A percentile compares a stretch with the other conserved stretches of the same genome.
Conservation (phyloP, 2,797 vertebrate genomes). For the Hydrocynus forskahlii region DNA sequence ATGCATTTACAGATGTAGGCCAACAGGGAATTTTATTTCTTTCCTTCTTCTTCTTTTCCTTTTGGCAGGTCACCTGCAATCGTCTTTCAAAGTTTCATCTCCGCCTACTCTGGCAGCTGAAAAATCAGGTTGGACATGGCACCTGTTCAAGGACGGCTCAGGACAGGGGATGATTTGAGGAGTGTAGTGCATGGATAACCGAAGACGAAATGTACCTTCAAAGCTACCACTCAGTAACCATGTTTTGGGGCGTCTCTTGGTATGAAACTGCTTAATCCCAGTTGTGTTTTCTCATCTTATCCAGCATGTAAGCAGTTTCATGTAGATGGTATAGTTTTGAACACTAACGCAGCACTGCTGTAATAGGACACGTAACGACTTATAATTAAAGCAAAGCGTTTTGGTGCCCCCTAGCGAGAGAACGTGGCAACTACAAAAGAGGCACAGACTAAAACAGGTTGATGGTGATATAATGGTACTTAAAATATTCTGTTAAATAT, state of each 20-base stretch:
- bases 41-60: neutral
- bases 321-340: neutral
- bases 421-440: conserved; percentile 13
- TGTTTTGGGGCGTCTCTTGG: neutral
- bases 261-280: neutral
- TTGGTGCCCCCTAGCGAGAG: conserved; percentile 29
- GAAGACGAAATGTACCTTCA: neutral
- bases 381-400: conserved; percentile 22
- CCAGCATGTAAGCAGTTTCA: neutral
- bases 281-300: neutral
- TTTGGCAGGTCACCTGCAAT: conserved; percentile 35
- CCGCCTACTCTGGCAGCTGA: conserved; percentile 20
- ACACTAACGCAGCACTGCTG: neutral
- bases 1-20: conserved; percentile 37
- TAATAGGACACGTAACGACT: neutral
- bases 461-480: neutral
- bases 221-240: neutral
- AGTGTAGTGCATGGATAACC: neutral
- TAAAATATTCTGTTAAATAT: too few species aligned
- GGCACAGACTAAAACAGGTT: neutral
- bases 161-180: conserved; percentile 18
- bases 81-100: conserved; percentile 21
- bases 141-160: conserved; percentile 34
- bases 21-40: neutral
- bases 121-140: conserved; percentile 33